These are phyloP conservation scores for Crotalus adamanteus DNA, from an alignment of 2,797 vertebrate genomes.

Conservation along the genomic window DNA sequence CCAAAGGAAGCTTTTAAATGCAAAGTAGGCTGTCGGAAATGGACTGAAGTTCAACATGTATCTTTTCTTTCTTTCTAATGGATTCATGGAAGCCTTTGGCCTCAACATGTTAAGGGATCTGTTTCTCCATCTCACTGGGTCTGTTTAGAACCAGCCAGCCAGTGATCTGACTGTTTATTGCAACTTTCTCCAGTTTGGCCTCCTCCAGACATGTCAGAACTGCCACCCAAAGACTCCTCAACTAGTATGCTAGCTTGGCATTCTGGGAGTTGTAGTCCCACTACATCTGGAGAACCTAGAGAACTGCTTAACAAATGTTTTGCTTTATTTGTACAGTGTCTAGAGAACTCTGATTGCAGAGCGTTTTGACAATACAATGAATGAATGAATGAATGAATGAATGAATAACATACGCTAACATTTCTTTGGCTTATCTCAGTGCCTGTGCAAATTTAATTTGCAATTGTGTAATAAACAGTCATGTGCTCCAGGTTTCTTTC, in stretches of 20 bases:
- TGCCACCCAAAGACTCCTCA: background rate
- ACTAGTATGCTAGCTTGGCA: background rate
- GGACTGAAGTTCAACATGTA: background rate
- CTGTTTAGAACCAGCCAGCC: background rate
- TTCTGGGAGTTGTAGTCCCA: background rate
- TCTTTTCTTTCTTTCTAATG: background rate
- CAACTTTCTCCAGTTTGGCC: background rate
- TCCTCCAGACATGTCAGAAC: background rate
- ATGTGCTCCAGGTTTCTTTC: background rate
- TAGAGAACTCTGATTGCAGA: background rate
- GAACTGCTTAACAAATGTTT: background rate
- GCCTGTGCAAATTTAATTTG: background rate
- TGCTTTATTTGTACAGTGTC: background rate
- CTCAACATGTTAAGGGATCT: background rate
- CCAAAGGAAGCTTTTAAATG: background rate
- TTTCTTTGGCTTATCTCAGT: background rate
- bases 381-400: background rate
- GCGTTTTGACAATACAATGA: background rate
- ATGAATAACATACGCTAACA: background rate
- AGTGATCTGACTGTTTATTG: background rate
- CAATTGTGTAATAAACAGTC: background rate
- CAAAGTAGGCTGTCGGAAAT: background rate
- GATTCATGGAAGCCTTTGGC: background rate
- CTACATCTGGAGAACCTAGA: background rate
- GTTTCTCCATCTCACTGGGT: background rate